These are phyloP conservation scores for Pseudococcus jackbeardsleyi DNA, from an alignment of 2,888 invertebrate genomes.

Conservation along the genomic window DNA sequence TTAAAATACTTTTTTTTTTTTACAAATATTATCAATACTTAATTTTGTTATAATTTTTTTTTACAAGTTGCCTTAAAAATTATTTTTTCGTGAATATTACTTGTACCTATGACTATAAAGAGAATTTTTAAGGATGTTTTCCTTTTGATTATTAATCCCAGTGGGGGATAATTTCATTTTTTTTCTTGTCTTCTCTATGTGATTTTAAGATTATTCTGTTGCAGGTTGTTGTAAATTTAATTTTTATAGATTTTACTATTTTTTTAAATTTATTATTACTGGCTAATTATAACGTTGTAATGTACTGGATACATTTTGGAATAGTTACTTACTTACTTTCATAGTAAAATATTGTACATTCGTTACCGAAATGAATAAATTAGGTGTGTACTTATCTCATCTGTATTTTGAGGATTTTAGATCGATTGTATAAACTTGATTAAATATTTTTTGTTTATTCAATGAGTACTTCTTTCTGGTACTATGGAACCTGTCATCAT, in stretches of 20 bases:
- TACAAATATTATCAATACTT: neutral
- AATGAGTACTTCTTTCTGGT: neutral
- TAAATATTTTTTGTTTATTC: neutral
- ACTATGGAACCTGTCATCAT: no score
- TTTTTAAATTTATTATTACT: neutral
- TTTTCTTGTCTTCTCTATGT: neutral
- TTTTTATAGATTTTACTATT: neutral
- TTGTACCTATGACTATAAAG: neutral
- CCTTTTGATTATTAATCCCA: neutral
- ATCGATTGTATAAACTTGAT: neutral
- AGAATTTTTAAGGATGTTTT: neutral
- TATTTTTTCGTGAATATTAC: neutral
- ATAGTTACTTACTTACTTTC: neutral
- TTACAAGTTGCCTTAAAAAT: neutral
- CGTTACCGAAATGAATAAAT: conserved; percentile 2
- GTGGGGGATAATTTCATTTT: neutral
- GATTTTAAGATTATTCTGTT: neutral
- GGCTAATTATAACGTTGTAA: neutral
- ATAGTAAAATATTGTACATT: neutral
- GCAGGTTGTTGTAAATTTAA: conserved; percentile 1
- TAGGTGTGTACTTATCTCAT: neutral
- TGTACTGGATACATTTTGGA: neutral
- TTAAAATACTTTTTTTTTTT: neutral
- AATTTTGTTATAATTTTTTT: neutral
- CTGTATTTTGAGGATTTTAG: neutral